Evolutionary conservation across 2,113 vertebrate species (phyloP).

Genomic region (Tichodroma muraria): DNA sequence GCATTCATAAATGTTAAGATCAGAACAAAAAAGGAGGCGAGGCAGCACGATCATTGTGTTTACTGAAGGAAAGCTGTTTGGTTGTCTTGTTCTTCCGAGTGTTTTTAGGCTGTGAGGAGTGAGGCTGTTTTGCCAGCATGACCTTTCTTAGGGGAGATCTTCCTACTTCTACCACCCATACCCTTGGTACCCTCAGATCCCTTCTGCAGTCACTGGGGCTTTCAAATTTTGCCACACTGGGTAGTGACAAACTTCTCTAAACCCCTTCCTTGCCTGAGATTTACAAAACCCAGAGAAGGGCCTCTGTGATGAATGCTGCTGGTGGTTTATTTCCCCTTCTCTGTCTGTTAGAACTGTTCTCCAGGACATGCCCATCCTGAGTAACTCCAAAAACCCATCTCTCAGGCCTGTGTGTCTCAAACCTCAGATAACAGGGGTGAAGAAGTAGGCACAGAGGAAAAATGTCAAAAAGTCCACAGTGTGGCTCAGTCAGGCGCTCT

Average conservation of each 20-base stretch:
- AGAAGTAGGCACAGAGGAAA: background rate
- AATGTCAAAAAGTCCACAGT: background rate
- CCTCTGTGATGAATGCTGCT: background rate
- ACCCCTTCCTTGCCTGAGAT: background rate
- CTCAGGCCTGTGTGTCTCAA: background rate
- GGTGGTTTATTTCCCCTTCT: background rate
- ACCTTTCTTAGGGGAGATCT: background rate
- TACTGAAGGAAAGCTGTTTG: background rate
- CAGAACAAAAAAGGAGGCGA: background rate
- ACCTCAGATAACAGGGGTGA: background rate
- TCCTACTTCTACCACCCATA: background rate
- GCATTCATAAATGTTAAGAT: background rate
- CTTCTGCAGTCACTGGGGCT: background rate
- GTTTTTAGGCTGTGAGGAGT: background rate
- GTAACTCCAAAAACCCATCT: background rate
- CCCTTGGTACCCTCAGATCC: background rate
- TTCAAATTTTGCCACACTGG: background rate
- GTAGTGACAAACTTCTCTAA: background rate
- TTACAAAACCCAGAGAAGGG: background rate
- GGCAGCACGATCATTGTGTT: fast-evolving
- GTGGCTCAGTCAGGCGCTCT: fast-evolving
- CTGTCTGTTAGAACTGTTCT: background rate
- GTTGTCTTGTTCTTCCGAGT: background rate
- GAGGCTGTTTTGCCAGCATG: background rate
- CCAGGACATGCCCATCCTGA: background rate